A percentile compares a stretch with the other conserved stretches of the same genome.
These are phyloP conservation scores for Aphis gossypii DNA, from an alignment of 1,140 invertebrate genomes.

Conservation along the genomic window DNA sequence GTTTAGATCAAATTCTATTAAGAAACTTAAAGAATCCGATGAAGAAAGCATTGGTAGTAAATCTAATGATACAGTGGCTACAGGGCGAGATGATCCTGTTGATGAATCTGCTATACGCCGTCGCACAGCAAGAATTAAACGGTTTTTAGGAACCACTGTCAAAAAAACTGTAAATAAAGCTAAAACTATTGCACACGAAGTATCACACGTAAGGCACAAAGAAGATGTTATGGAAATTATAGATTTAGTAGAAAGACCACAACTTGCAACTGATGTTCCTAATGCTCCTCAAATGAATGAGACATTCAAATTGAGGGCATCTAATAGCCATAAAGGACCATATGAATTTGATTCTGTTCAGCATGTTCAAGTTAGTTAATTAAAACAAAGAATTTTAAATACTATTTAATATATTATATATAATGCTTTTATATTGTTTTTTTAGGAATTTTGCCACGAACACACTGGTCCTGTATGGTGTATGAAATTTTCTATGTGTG, in stretches of 20 bases:
- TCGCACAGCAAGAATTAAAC: constrained; percentile 76
- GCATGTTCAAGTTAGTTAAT: constrained; percentile 70
- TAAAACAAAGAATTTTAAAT: constrained; percentile 4
- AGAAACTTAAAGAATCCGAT: constrained; percentile 79
- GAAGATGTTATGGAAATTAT: constrained; percentile 85
- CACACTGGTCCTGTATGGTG: constrained; percentile 96
- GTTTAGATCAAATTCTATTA: constrained; percentile 40
- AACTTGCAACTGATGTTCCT: constrained; percentile 34
- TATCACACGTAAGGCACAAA: constrained; percentile 82
- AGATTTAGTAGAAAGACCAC: constrained; percentile 74
- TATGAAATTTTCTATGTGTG: constrained; percentile 97
- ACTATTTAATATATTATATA: too few relatives aligned
- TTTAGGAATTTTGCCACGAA: constrained; percentile 78
- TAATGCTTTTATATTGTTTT: background rate
- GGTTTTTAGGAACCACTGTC: constrained; percentile 85
- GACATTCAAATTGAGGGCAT: constrained; percentile 90
- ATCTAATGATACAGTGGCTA: constrained; percentile 69
- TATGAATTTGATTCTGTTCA: constrained; percentile 89
- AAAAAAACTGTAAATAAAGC: constrained; percentile 90
- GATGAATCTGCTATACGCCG: constrained; percentile 65
- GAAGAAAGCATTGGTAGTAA: constrained; percentile 84
- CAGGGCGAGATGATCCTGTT: constrained; percentile 66
- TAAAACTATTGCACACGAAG: constrained; percentile 83
- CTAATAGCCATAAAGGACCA: constrained; percentile 93
- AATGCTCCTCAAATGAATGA: constrained; percentile 69